Evolutionary conservation across 2,797 vertebrate genomes (phyloP).

Genomic region (Acanthurus lineatus): DNA sequence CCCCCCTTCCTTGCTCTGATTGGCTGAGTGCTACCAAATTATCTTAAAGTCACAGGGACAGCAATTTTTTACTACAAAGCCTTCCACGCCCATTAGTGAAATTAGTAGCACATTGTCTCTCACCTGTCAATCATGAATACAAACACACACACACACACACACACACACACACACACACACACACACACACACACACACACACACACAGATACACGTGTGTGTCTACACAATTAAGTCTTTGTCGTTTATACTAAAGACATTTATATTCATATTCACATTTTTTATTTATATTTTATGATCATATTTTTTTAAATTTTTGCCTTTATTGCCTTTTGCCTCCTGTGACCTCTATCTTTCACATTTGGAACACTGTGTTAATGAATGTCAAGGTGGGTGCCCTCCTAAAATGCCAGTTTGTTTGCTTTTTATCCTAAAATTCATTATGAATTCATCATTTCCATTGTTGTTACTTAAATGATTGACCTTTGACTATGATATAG

Average conservation of each 20-base stretch:
- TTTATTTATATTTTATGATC: too few species aligned
- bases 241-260: too few species aligned
- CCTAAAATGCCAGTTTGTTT: conserved; percentile 83
- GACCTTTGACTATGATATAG: conserved; percentile 82
- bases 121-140: conserved; percentile 41
- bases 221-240: too few species aligned
- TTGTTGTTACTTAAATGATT: conserved; percentile 80
- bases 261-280: too few species aligned
- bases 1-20: conserved; percentile 82
- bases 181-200: neutral
- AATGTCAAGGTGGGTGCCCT: conserved; percentile 60
- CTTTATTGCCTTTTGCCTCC: conserved; percentile 16
- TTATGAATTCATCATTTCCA: conserved; percentile 81
- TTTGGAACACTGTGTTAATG: conserved; percentile 55
- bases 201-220: too few species aligned
- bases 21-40: conserved; percentile 72
- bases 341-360: conserved; percentile 47
- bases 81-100: conserved; percentile 67
- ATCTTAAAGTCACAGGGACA: conserved; percentile 75
- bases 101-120: neutral
- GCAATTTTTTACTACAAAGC: conserved; percentile 62
- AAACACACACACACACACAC: neutral
- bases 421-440: conserved; percentile 75
- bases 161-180: too few species aligned
- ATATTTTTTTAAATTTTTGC: too few species aligned